Conservation (phyloP, 2,888 invertebrate genomes). For the Biston betularia region DNA sequence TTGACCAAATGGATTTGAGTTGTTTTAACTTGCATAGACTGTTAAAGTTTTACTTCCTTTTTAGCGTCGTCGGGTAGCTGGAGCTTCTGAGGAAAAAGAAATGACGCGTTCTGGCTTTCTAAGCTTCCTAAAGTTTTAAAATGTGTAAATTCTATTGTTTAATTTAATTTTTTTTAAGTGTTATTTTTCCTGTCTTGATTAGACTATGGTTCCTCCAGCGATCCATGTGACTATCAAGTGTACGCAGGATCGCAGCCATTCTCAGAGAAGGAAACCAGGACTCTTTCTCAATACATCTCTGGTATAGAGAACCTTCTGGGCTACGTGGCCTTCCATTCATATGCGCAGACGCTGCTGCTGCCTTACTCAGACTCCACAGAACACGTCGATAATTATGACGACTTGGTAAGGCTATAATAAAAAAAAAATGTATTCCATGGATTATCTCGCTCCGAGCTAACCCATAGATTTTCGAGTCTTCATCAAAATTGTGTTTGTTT, state of each 20-base stretch:
- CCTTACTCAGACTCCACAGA: conserved; percentile 88
- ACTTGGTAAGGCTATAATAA: conserved; percentile 64
- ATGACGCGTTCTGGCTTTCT: too few relatives aligned
- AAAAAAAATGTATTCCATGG: not conserved
- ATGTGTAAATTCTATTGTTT: too few relatives aligned
- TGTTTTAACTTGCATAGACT: too few relatives aligned
- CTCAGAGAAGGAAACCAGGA: conserved; percentile 89
- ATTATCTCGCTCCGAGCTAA: too few relatives aligned
- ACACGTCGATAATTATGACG: conserved; percentile 80
- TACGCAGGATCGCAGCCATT: conserved; percentile 89
- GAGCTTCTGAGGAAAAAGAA: too few relatives aligned
- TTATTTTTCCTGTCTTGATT: conserved; percentile 14
- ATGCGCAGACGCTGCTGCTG: conserved; percentile 89
- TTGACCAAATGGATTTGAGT: too few relatives aligned
- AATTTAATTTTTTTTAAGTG: too few relatives aligned
- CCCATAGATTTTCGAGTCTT: not conserved
- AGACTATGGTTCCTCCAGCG: conserved; percentile 73
- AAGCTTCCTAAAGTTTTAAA: too few relatives aligned
- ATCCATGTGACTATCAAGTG: conserved; percentile 88
- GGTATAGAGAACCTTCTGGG: conserved; percentile 83
- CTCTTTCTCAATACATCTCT: conserved; percentile 84
- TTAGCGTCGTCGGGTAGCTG: too few relatives aligned
- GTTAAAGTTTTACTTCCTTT: too few relatives aligned
- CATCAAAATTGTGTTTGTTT: too few relatives aligned
- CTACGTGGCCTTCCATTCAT: conserved; percentile 91